Evolutionary conservation across 2,797 vertebrate species (phyloP), one percentile per base, ranked within the genome.

Genomic region (Distichodus sexfasciatus): DNA sequence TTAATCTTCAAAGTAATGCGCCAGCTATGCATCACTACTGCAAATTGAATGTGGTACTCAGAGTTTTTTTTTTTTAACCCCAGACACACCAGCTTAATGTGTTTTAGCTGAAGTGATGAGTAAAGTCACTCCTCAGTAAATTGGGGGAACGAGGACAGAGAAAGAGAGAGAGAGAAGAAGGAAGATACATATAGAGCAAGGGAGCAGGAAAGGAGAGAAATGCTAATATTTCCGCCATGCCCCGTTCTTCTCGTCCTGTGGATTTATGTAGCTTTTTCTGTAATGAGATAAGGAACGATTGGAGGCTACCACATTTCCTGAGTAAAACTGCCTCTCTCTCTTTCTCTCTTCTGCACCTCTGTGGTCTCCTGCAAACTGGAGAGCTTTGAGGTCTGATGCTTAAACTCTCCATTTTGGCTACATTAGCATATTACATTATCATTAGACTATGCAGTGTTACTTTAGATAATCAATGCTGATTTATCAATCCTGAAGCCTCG

Each of bases 71-170:
- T 62, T 62, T 61, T 41, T 69, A 50, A 79, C 85, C 84, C 84
- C 63, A 84, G 86, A 89, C 90, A 88, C 82, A 83, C 82, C 36
- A 81, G 82, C 85, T 89, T 90, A 90, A 90, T 90, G 88, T 88
- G 88, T 89, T 90, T 89, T 90, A 87, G 86, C 82, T 75, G 88
- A 88, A 89, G 88, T 89, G 87, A 90, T 90, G 89, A 91, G 90
- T 90, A 88, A 90, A 90, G 84, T 91, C 87, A 88, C 85, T 88
- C 84, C 80, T 78, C 80, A 77, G 87, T 86, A 87, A 89, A 86
- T 80, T 75, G 78, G 10, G 70, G 48, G 44, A 44, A 29, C 66
- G 74, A 66, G 53, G 69, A 67, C 28, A 60, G 53, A 74, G 71
- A 76, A 48, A 70, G 73, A 48, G 76, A 80, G 57, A 74, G 77